Conservation (phyloP, 2,888 invertebrate genomes). For the Cosmorhoe ocellata region DNA sequence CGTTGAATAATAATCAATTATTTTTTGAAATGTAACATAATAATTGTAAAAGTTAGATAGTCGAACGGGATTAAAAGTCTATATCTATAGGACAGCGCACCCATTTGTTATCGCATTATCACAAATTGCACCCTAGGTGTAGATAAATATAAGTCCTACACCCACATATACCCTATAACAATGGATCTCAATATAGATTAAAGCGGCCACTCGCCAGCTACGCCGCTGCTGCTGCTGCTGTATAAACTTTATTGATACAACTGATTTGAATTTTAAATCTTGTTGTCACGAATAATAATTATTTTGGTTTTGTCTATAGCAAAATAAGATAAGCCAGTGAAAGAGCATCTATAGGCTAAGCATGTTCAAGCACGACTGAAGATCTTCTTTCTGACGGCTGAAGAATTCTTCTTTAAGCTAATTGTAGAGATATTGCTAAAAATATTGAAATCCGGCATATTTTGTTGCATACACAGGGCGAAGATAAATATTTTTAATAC, state of each 20-base stretch:
- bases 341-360: constrained; percentile 2
- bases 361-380: too few relatives aligned
- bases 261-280: constrained; percentile 41
- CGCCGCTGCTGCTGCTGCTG: constrained; percentile 10
- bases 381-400: too few relatives aligned
- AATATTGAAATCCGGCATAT: too few relatives aligned
- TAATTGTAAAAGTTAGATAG: too few relatives aligned
- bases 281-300: constrained; percentile 36
- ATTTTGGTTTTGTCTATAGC: constrained; percentile 26
- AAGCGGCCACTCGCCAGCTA: constrained; percentile 19
- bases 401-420: too few relatives aligned
- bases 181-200: constrained; percentile 30
- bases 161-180: constrained; percentile 29
- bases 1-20: too few relatives aligned
- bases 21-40: too few relatives aligned
- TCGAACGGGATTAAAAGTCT: too few relatives aligned
- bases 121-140: constrained; percentile 11
- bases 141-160: constrained; percentile 9
- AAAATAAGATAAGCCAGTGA: too few relatives aligned
- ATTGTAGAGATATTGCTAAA: too few relatives aligned
- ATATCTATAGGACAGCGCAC: background rate
- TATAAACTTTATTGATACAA: constrained; percentile 43
- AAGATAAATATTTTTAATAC: too few relatives aligned
- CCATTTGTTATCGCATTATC: constrained; percentile 4
- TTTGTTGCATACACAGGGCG: too few relatives aligned